Evolutionary conservation across 2,113 vertebrate species (phyloP), one percentile per base, ranked within the genome.

Genomic region (Pao palembangensis): DNA sequence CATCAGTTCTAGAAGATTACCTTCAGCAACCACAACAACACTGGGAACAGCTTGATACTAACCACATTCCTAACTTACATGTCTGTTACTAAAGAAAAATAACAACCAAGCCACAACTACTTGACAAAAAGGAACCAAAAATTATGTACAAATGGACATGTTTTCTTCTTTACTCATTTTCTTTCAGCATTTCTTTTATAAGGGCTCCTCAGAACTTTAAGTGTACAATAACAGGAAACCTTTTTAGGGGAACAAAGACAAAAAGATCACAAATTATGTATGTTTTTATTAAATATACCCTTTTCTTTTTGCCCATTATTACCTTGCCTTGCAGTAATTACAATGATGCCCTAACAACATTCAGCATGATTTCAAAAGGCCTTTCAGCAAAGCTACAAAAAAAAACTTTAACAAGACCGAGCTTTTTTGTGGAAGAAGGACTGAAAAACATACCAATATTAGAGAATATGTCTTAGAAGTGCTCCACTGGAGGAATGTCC

Each of bases 231-330:
- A 65, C 14, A 46, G 31, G 0, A 64, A 46, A 73, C 20, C 42
- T 34, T 67, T 64, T 51, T 51, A 18, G 34, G 14, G n/a, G 44
- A 50, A 31, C 7, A 69, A 57, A 71, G 44, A 62, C 21, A 42
- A 73, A 79, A 71, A 78, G 51, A 58, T 43, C 49, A 67, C 76
- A 68, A 78, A 79, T 42, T 31, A 53, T 55, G 41, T 64, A 58
- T 58, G 51, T 69, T 67, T 73, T 70, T 18, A 51, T 44, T 44
- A 17, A 25, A 64, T 64, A 49, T 6, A 14, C 41, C 18, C 38
- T 61, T 41, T 61, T 67, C 49, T 31, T 61, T 42, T 56, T 67
- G 61, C 15, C 50, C 34, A 51, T 49, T 69, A 71, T 57, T 58
- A 55, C 25, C 58, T 61, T 55, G 38, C n/a, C 55, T 47, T n/a